Percentiles rank a stretch among this genome's conserved stretches.
Evolutionary conservation across 2,797 vertebrate genomes (phyloP).

Genomic region (Pristis pectinata): DNA sequence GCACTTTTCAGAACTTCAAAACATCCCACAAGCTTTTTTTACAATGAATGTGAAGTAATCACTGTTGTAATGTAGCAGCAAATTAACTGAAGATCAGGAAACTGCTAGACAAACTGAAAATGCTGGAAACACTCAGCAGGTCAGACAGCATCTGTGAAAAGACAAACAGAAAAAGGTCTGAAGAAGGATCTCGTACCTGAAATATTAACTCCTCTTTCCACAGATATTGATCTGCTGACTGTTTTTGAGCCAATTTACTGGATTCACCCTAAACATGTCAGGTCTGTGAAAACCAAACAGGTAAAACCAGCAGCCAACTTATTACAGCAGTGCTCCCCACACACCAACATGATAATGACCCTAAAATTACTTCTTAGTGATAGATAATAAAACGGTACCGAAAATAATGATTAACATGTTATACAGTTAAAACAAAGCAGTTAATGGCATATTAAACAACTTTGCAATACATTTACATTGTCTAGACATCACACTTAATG

Average conservation of each 20-base stretch:
- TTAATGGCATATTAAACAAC: neutral
- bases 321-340: neutral
- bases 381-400: neutral
- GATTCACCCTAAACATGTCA: no score
- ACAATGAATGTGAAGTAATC: neutral
- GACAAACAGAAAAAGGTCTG: no score
- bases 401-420: constrained; percentile 15
- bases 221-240: no score
- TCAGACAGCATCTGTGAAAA: no score
- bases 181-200: no score
- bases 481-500: neutral
- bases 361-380: no score
- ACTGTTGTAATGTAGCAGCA: neutral
- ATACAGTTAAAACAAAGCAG: neutral
- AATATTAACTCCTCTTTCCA: no score
- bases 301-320: neutral
- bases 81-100: no score
- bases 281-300: no score
- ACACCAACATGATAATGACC: neutral
- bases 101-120: no score
- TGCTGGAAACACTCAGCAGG: no score
- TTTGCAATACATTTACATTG: neutral
- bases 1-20: neutral
- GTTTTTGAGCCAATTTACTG: no score
- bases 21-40: neutral